Base-by-base conservation (phyloP, 2,113 vertebrate genomes). In the Toxostoma redivivum region DNA sequence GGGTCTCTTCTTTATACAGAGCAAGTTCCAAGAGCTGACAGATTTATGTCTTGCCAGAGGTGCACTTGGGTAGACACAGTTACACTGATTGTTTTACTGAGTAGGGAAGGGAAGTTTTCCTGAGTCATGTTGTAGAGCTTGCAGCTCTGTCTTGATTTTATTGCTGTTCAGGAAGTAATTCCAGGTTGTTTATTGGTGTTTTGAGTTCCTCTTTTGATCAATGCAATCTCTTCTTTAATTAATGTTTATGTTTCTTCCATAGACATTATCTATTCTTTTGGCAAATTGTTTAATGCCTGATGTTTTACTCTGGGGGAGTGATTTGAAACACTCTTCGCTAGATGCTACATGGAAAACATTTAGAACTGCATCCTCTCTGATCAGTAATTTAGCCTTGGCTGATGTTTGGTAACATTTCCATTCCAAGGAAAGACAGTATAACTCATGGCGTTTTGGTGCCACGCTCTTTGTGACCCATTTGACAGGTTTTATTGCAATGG, bases 151-250 rank as follows among this genome's bases (percentile, higher is more conserved):
- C 31, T 89, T 79, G 65, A 74, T 82, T 53, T 81, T 37, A 45
- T 93, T 90, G 82, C 79, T 92, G 28, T 65, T 85, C 50, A 82
- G 70, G 62, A 93, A 93, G 81, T 72, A 85, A 40, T 65, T 95
- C 44, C 45, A 82, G 57, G 40, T 72, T 92, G 44, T 93, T 95
- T 92, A 93, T 61, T 85, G 70, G n/a, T 85, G 27, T 44, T 85
- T 61, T 81, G 53, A 76, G 57, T 72, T 61, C 57, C 22, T 80
- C 74, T 72, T 96, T 85, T 97, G 85, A 88, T 93, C 71, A 92
- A 47, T n/a, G 22, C 57, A 69, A 77, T 90, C 30, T 89, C 79
- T 80, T 72, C 21, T 82, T 89, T 73, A 77, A 92, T 92, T 82
- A 69, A 83, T 42, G 50, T 86, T 95, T 92, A 54, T 80, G 42